Conservation (phyloP, 2,113 vertebrate genomes). For the Alligator mississippiensis region DNA sequence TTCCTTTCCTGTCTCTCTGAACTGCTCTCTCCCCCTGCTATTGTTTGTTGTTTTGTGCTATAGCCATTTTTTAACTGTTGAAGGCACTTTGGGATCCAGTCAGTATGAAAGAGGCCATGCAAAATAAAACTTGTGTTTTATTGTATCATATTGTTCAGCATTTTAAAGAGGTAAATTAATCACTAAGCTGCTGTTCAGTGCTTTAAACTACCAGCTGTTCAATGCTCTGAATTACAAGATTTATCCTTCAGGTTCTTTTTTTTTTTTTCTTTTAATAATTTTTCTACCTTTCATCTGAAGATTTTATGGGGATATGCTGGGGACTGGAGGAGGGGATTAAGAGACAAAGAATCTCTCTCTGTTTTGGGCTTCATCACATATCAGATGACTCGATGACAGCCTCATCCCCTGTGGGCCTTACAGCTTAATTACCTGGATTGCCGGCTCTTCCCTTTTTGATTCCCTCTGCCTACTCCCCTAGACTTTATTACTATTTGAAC, state of each 20-base stretch:
- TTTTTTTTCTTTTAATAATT: neutral
- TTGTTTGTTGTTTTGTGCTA: constrained; percentile 59
- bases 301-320: constrained; percentile 50
- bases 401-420: constrained; percentile 64
- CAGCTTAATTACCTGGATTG: constrained; percentile 74
- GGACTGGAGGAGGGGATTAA: constrained; percentile 56
- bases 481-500: constrained; percentile 62
- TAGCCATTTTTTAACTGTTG: constrained; percentile 50
- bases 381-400: constrained; percentile 71
- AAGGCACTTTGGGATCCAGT: constrained; percentile 32
- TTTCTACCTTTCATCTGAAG: constrained; percentile 46
- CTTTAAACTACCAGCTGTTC: constrained; percentile 82
- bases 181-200: constrained; percentile 76
- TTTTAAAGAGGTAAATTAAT: constrained; percentile 82
- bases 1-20: constrained; percentile 25
- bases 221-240: constrained; percentile 77
- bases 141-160: constrained; percentile 70
- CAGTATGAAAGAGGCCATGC: constrained; percentile 2
- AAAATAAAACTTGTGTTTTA: constrained; percentile 64
- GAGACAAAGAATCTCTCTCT: constrained; percentile 54
- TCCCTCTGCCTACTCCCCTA: constrained; percentile 17
- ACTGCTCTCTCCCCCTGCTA: constrained; percentile 27
- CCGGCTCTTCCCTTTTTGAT: constrained; percentile 46
- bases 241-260: constrained; percentile 75
- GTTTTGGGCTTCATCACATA: constrained; percentile 65